Evolutionary conservation across 2,113 vertebrate genomes (phyloP), one percentile per base, ranked within the genome.

Genomic region (Anhinga rufa): DNA sequence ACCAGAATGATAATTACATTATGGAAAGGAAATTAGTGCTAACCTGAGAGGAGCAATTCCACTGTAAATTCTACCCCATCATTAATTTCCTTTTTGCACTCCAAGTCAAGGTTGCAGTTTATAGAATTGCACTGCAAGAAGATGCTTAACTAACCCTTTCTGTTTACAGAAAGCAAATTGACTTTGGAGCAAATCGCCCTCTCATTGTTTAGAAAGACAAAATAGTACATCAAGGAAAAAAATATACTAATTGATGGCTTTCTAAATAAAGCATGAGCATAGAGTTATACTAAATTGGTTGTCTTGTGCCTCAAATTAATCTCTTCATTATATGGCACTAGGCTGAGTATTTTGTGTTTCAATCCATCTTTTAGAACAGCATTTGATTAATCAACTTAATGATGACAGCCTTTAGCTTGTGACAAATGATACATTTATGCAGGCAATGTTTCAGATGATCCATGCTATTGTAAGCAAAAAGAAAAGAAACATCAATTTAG

Each of bases 311-410:
- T 98, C 88, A 98, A 97, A 98, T 98, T 98, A 98, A 98, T 98
- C 98, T 98, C 97, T 98, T 98, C 96, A 98, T 98, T 99, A 98
- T 96, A 82, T 97, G 97, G 94, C 96, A 97, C 84, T 96, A 91
- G 96, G 87, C 97, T 98, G 98, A 98, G 96, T 98, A 97, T 95
- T 97, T 97, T 96, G 90, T 97, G 97, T 98, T 98, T 98, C 98
- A 97, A 98, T 94, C 86, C 93, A 98, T 98, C 97, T 98, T 96
- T 98, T 97, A 97, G 93, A 98, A 83, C 97, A 97, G 94, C 95
- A 93, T 98, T 98, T 98, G 97, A 98, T 98, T 98, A 97, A 97
- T 98, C 98, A 98, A 98, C 94, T 97, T 98, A 98, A 98, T 96
- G 92, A 97, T 97, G 97, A 98, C 96, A 98, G 94, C 95, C 96